A percentile compares a stretch with the other conserved stretches of the same genome.
phyloP scores from a whole-genome alignment of 2,888 invertebrate genomes.

The Drosophila testacea region DNA sequence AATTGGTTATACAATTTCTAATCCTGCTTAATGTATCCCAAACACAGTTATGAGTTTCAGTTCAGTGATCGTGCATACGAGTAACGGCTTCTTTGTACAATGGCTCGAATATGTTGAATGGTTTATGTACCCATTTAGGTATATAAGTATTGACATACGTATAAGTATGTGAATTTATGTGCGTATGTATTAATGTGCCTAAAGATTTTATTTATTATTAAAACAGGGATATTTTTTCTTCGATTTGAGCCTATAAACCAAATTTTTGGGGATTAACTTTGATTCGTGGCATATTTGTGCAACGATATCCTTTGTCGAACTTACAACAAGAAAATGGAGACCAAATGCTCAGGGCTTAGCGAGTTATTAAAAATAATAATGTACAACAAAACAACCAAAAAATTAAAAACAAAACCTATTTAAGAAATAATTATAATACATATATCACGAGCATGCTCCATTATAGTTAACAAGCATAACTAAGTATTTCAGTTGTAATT shows the following conservation, averaged over 20 bases:
- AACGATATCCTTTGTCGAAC: conserved; percentile 73
- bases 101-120: conserved; percentile 46
- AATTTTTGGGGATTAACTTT: conserved; percentile 65
- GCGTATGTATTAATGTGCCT: conserved; percentile 83
- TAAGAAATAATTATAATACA: conserved; percentile 75
- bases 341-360: conserved; percentile 83
- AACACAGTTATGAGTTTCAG: conserved; percentile 13
- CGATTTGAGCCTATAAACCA: conserved; percentile 41
- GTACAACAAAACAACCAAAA: conserved; percentile 31
- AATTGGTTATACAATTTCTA: not conserved
- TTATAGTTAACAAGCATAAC: conserved; percentile 45
- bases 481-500: conserved; percentile 52
- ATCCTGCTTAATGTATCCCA: not conserved
- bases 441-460: conserved; percentile 78
- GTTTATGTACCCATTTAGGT: conserved; percentile 20
- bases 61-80: conserved; percentile 17
- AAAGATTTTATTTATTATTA: conserved; percentile 62
- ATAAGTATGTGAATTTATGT: conserved; percentile 58
- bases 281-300: conserved; percentile 46
- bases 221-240: conserved; percentile 40
- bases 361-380: conserved; percentile 65
- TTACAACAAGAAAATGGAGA: conserved; percentile 78
- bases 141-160: conserved; percentile 31
- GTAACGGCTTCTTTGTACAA: conserved; percentile 47
- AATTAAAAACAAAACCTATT: conserved; percentile 42